Evolutionary conservation across 2,888 invertebrate species (phyloP), one percentile per base, ranked within the genome.

Genomic region (Amiota minor): DNA sequence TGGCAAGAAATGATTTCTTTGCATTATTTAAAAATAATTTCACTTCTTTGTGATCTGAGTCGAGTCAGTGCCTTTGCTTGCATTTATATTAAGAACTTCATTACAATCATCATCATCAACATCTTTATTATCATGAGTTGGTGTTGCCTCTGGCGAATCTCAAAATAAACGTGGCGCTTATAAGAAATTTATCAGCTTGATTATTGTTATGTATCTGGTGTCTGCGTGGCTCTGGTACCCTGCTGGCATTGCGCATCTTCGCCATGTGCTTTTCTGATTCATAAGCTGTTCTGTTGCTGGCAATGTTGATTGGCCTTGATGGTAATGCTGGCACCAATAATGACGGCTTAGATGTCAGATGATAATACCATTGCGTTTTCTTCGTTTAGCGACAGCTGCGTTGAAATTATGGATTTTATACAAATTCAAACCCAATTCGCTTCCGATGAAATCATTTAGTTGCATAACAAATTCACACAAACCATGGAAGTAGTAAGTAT

Each of bases 101-200:
- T 35, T 35, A 35, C 4, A 35, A 59, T 20, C 59, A 20, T 59
- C 59, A 4, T 16, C 18, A 16, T 56, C 10, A 45, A 9, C 64
- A 46, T 65, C 47, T 47, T 65, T 12, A 50, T 10, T 14, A 50
- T 20, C 67, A 50, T 62, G 6, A 23, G 6, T 8, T 35, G 18
- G 20, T 53, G 11, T 68, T 59, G 18, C n/a, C 35, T 35, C 6
- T 68, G 53, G 46, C 67, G 23, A 18, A 53, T 68, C 35, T 53
- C 67, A 53, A 53, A 10, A 14, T 9, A 35, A 35, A 62, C 45
- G 62, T 45, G 62, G 12, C 18, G 67, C 67, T 68, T 65, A 53
- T 68, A 68, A 68, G 23, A 68, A 68, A 68, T 50, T 68, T 68
- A 68, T 68, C 46, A 68, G 67, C 50, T 20, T 53, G 50, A 53